Percentiles rank a stretch among this genome's conserved stretches.
phyloP scores from a whole-genome alignment of 2,113 vertebrate species.

The Engystomops pustulosus region DNA sequence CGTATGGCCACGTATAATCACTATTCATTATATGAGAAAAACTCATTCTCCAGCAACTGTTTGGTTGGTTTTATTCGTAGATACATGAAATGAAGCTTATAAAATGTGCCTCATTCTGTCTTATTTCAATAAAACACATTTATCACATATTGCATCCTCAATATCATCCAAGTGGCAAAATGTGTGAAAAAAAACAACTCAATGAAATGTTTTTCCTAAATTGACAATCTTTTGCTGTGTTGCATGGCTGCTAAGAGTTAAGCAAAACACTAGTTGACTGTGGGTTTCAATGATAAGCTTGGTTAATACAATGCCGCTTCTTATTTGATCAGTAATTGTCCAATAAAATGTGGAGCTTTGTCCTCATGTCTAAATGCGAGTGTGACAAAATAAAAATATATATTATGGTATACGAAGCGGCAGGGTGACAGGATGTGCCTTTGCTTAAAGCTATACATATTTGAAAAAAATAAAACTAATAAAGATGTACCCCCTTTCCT shows the following conservation, averaged over 20 bases:
- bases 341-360: neutral
- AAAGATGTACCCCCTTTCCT: constrained; percentile 39
- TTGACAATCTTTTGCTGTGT: neutral
- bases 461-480: neutral
- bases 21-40: neutral
- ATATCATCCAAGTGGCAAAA: neutral
- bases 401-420: neutral
- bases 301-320: neutral
- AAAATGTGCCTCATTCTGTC: neutral
- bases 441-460: constrained; percentile 11
- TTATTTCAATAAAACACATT: neutral
- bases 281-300: neutral
- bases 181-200: neutral
- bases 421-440: neutral
- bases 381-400: neutral
- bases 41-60: neutral
- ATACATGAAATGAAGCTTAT: neutral
- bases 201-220: neutral
- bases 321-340: neutral
- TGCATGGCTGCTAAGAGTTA: too few species aligned
- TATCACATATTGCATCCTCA: neutral
- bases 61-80: constrained; percentile 7
- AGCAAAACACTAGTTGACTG: neutral
- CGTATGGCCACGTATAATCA: too few species aligned
- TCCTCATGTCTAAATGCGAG: neutral